Base-by-base conservation (phyloP, 2,888 invertebrate genomes). In the Euplexia lucipara region DNA sequence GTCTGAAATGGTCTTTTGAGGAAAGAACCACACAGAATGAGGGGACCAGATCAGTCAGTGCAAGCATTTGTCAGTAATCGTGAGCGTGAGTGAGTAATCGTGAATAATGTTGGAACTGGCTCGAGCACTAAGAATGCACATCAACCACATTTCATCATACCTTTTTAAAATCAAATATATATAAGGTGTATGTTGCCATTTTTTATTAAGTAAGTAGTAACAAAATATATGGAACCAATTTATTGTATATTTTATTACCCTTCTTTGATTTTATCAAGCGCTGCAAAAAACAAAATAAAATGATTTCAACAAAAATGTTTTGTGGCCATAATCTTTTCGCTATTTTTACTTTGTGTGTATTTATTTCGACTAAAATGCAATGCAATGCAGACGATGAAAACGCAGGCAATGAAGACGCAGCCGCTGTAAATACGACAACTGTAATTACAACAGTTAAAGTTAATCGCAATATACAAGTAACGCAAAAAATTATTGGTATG, bases 131-230 rank as follows among this genome's bases (percentile, higher is more conserved):
- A n/a, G n/a, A n/a, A n/a, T n/a, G n/a, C n/a, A n/a, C n/a, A n/a
- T n/a, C 26, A 26, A 26, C 34, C 44, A 66, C 32, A 7, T 39
- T 37, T 16, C 30, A 2, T 16, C 70, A 70, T 18, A 18, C 44
- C 10, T 32, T 49, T 12, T 14, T 53, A 32, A 37, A 53, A 59
- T 53, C 5, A n/a, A 49, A 48, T 54, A n/a, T n/a, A n/a, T n/a
- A 39, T 7, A 34, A 48, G 14, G 30, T 70, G 44, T 74, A 67
- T 67, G n/a, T 52, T 44, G n/a, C 35, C 16, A 42, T 58, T 41
- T 35, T 35, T 59, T 68, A n/a, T n/a, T n/a, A n/a, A n/a, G n/a
- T n/a, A n/a, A n/a, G n/a, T 26, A 0, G 18, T 34, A 20, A 42
- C 54, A 68, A 49, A 75, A 60, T 22, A 49, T 34, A 18, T 47